Percentiles rank a stretch among this genome's conserved stretches.
Conservation (phyloP, 1,140 invertebrate genomes). For the Penaeus indicus region DNA sequence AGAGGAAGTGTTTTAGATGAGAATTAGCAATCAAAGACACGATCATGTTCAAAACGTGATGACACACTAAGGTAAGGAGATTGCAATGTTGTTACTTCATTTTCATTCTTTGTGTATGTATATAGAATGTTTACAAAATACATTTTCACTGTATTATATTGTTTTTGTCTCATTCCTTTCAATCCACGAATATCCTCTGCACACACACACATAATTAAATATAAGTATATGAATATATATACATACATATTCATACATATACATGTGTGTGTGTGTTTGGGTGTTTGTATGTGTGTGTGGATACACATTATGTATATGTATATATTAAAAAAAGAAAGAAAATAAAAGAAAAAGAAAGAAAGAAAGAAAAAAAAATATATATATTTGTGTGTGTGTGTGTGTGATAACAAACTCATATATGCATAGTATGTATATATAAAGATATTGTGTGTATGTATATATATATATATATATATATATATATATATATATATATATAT, state of each 20-base stretch:
- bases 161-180: too few relatives aligned
- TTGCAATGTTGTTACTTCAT: too few relatives aligned
- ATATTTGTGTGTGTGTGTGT: not conserved
- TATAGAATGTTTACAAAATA: constrained; percentile 22
- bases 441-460: not conserved
- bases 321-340: too few relatives aligned
- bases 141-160: not conserved
- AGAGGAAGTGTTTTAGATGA: not conserved
- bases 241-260: not conserved
- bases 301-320: not conserved
- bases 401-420: not conserved
- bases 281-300: too few relatives aligned
- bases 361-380: constrained; percentile 11
- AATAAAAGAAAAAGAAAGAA: too few relatives aligned
- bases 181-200: not conserved
- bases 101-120: not conserved
- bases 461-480: constrained; percentile 11
- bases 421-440: not conserved
- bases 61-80: too few relatives aligned
- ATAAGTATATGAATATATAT: not conserved
- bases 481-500: constrained; percentile 11
- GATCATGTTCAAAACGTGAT: too few relatives aligned
- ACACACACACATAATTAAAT: not conserved
- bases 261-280: too few relatives aligned
- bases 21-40: too few relatives aligned